Conservation (phyloP, 2,113 vertebrate genomes). For the Microcebus ravelobensis region DNA sequence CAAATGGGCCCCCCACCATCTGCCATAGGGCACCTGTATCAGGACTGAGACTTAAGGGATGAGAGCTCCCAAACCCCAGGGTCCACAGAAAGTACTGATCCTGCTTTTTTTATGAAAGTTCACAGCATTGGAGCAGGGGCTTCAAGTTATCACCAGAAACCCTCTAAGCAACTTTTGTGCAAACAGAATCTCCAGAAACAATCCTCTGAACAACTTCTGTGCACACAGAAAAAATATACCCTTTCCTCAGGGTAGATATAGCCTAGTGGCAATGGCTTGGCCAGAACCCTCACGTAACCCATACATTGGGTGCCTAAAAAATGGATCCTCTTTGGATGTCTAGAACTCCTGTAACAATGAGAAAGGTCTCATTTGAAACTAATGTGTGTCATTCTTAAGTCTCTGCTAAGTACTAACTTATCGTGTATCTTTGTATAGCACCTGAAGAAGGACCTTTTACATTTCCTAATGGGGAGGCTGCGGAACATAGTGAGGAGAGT, state of each 20-base stretch:
- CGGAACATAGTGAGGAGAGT: conserved; percentile 84
- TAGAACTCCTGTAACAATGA: neutral
- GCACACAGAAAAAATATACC: neutral
- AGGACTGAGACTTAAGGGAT: neutral
- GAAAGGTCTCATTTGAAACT: neutral
- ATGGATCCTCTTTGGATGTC: neutral
- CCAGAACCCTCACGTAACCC: neutral
- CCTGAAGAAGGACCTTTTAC: conserved; percentile 91
- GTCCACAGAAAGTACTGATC: neutral
- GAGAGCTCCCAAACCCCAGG: neutral
- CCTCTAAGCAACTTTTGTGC: neutral
- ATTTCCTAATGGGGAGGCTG: conserved; percentile 86
- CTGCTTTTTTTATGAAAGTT: neutral
- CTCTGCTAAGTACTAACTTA: neutral
- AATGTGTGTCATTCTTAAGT: neutral
- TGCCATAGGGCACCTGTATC: neutral
- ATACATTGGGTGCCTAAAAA: neutral
- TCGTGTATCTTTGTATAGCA: conserved; percentile 75
- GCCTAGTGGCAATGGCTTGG: neutral
- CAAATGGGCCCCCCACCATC: neutral
- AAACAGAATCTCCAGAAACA: neutral
- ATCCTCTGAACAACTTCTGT: neutral
- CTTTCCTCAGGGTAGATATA: neutral
- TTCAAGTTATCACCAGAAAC: neutral
- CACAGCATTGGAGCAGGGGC: neutral